A percentile compares a stretch with the other conserved stretches of the same genome.
Evolutionary conservation across 2,888 invertebrate genomes (phyloP).

Genomic region (Watsonalla binaria): DNA sequence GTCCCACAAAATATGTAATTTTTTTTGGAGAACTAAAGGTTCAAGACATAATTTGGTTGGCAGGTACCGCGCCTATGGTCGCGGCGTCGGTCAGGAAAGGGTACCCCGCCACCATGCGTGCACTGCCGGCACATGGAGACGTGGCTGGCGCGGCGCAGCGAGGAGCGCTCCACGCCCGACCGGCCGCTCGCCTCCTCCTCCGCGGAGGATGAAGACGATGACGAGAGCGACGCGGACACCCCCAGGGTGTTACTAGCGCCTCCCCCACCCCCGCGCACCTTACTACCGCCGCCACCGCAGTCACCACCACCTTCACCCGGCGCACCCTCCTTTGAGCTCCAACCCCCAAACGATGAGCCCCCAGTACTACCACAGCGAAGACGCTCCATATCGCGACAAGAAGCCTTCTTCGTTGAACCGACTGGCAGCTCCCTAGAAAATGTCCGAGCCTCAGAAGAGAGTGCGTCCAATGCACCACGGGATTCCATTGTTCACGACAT

Average conservation of each 20-base stretch:
- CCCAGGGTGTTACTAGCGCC: constrained; percentile 83
- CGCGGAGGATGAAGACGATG: constrained; percentile 69
- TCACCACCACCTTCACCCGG: constrained; percentile 77
- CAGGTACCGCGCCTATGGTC: constrained; percentile 83
- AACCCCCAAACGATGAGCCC: constrained; percentile 71
- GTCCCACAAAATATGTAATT: no score
- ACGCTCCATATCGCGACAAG: constrained; percentile 88
- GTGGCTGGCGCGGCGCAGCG: constrained; percentile 79
- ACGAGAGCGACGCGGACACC: constrained; percentile 69
- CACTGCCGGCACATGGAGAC: constrained; percentile 89
- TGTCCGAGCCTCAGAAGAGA: constrained; percentile 77
- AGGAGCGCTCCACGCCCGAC: constrained; percentile 62
- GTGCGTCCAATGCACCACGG: constrained; percentile 45
- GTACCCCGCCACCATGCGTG: constrained; percentile 84
- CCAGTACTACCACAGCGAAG: constrained; percentile 76
- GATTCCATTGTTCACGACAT: constrained; percentile 82
- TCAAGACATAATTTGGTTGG: neutral
- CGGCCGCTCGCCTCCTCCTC: constrained; percentile 56
- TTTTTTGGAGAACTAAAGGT: no score
- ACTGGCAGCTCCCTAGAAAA: constrained; percentile 85
- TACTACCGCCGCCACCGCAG: constrained; percentile 49
- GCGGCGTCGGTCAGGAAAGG: constrained; percentile 81
- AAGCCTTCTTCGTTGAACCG: constrained; percentile 88
- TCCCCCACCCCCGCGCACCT: constrained; percentile 62
- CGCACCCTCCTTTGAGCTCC: constrained; percentile 78